phyloP scores from a whole-genome alignment of 2,888 invertebrate species.

The Anaspis maculata region DNA sequence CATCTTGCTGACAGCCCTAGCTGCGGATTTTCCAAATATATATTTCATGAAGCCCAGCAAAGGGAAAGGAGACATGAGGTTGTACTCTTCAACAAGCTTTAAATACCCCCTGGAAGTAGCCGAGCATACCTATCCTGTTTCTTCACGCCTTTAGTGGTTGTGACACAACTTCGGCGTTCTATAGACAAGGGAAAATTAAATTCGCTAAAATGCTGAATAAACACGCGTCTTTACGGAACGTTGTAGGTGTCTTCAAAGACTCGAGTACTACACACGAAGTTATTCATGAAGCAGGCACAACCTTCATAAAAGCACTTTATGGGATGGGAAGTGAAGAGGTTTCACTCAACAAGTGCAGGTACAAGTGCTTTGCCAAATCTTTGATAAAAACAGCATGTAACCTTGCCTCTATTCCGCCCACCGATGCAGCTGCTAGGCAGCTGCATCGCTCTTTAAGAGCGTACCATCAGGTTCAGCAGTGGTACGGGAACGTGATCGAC shows the following conservation, averaged over 20 bases:
- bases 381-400: constrained; percentile 15
- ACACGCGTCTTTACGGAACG: constrained; percentile 16
- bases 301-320: background rate
- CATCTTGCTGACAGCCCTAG: background rate
- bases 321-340: constrained; percentile 8
- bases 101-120: constrained; percentile 13
- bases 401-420: constrained; percentile 12
- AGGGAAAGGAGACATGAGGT: constrained; percentile 14
- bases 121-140: constrained; percentile 21
- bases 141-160: constrained; percentile 24
- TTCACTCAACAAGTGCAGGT: constrained; percentile 14
- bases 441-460: constrained; percentile 19
- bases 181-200: constrained; percentile 21
- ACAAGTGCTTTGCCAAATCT: constrained; percentile 14
- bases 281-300: background rate
- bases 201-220: constrained; percentile 17
- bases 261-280: background rate
- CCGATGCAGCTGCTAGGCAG: constrained; percentile 17
- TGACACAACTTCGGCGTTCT: constrained; percentile 23
- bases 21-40: background rate
- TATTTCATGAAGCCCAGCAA: constrained; percentile 14
- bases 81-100: constrained; percentile 19
- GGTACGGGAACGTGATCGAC: too few species aligned
- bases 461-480: constrained; percentile 19
- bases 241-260: constrained; percentile 12